phyloP scores from a whole-genome alignment of 2,797 vertebrate genomes.

The Bucorvus abyssinicus region DNA sequence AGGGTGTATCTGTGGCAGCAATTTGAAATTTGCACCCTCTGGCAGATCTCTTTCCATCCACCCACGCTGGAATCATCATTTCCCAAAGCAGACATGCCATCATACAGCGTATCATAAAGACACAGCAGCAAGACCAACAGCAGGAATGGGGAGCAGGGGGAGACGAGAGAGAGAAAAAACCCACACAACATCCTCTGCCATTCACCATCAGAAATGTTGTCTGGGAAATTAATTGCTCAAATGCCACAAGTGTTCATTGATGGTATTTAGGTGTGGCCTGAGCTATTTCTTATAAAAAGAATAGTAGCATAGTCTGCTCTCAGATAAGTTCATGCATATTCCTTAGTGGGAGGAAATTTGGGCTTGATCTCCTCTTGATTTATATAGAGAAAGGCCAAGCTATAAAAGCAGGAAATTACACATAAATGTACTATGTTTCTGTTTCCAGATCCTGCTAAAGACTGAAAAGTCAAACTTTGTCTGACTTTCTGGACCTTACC shows the following conservation, averaged over 20 bases:
- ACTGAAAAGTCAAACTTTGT: background rate
- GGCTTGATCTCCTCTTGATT: background rate
- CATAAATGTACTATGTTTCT: background rate
- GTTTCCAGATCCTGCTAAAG: background rate
- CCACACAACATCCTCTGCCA: background rate
- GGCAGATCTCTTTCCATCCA: conserved; percentile 44
- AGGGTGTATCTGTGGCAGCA: conserved; percentile 48
- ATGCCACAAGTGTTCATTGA: conserved; percentile 43
- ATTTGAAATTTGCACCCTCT: conserved; percentile 62
- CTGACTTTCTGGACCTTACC: background rate
- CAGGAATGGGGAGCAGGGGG: background rate
- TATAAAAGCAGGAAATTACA: conserved; percentile 22
- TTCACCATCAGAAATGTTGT: conserved; percentile 9
- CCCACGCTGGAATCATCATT: conserved; percentile 55
- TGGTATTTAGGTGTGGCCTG: conserved; percentile 46
- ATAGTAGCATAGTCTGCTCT: background rate
- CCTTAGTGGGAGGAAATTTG: background rate
- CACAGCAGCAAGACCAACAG: background rate
- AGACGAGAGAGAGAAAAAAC: background rate
- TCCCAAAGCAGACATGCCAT: conserved; percentile 41
- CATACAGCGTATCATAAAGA: background rate
- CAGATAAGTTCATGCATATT: background rate
- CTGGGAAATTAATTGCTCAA: conserved; percentile 34
- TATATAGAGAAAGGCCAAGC: background rate
- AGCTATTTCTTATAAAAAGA: conserved; percentile 38